Evolutionary conservation across 2,113 vertebrate species (phyloP), one percentile per base, ranked within the genome.

Genomic region (Cochlearius cochlearius): DNA sequence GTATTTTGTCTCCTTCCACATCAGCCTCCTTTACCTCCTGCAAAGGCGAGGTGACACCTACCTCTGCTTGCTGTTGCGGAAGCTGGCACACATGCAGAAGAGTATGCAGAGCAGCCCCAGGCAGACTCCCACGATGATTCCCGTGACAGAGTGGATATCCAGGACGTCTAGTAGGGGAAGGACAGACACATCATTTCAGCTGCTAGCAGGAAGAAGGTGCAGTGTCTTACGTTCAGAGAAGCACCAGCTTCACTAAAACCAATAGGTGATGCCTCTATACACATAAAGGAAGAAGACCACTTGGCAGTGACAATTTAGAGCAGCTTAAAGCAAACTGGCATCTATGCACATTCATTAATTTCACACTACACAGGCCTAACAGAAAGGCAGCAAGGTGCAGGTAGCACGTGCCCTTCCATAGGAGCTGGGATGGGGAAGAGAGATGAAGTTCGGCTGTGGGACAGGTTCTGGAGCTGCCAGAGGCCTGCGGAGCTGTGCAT

Each of bases 121-220:
- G 95, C 99, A 99, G 91, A 99, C 99, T 3, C 99, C 99, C 56
- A 99, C 99, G 7, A 99, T 99, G 98, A 99, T 99, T 86, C 99
- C 99, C 0, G 99, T 99, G 95, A 99, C 99, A 4, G 99, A 99
- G 95, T 99, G 99, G 94, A 99, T 97, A 68, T 99, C 99, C 98
- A 99, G 84, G 50, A 98, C 95, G 94, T 98, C 98, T 99, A 76
- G 97, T 52, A 93, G 87, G 41, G 18, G 50, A 78, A 39, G 39
- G n/a, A 89, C 34, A 94, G 38, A 53, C 6, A 45, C 21, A 29
- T 39, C 29, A 68, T 38, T 79, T 94, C 86, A 92, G 32, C 41
- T 59, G 38, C 45, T 30, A 63, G 62, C 21, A 15, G 82, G 76
- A 72, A 89, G 47, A 78, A 62, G 49, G 41, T 36, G 68, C 45